Percentiles rank a stretch among this genome's conserved stretches.
phyloP scores from a whole-genome alignment of 2,888 invertebrate genomes.

The Electrophaes corylata region DNA sequence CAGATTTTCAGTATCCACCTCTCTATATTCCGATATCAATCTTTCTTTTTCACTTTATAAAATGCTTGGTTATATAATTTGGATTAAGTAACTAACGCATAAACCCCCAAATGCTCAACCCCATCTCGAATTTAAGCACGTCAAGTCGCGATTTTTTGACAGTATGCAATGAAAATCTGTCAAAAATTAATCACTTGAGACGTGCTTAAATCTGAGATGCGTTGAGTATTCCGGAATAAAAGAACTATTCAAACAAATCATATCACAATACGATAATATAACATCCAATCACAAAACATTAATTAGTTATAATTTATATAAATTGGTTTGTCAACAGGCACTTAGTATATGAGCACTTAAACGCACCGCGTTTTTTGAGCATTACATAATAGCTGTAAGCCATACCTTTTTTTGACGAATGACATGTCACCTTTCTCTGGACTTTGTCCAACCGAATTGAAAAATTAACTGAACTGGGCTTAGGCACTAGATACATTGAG shows the following conservation, averaged over 20 bases:
- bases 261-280: slow-evolving; percentile 13
- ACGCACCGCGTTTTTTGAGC: background rate
- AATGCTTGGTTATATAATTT: slow-evolving; percentile 37
- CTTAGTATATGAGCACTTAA: background rate
- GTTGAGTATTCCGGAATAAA: too few species aligned
- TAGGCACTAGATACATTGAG: too few species aligned
- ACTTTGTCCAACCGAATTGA: too few species aligned
- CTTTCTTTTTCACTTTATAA: slow-evolving; percentile 39
- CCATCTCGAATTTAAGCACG: too few species aligned
- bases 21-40: slow-evolving; percentile 57
- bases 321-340: slow-evolving; percentile 2
- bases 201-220: too few species aligned
- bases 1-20: slow-evolving; percentile 61
- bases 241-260: slow-evolving; percentile 8
- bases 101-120: too few species aligned
- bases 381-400: background rate
- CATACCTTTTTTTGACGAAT: background rate
- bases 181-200: too few species aligned
- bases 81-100: slow-evolving; percentile 4
- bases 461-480: too few species aligned
- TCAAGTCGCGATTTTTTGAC: too few species aligned
- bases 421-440: background rate
- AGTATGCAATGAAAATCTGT: too few species aligned
- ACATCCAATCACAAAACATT: slow-evolving; percentile 10
- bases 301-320: too few species aligned